Base-by-base conservation (phyloP, 2,888 invertebrate species). In the Chrysolina oricalcia region DNA sequence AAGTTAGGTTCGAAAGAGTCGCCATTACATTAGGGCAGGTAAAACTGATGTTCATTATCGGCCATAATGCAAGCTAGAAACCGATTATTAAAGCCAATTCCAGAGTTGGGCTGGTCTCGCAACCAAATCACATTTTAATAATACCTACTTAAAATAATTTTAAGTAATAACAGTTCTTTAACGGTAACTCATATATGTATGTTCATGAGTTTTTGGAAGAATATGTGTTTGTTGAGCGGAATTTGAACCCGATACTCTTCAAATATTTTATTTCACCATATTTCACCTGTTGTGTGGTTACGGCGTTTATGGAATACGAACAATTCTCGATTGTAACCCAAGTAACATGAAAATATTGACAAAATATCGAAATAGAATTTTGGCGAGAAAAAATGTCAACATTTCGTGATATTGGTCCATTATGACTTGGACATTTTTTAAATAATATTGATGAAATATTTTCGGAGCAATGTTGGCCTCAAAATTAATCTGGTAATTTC, bases 61-160 rank as follows among this genome's bases (percentile, higher is more conserved):
- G 73, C 74, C 78, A 80, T 81, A 81, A 81, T 81, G 76, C 77
- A 78, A 80, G 76, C 81, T 83, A 84, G 84, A 82, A 82, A 82
- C 83, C 81, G 75, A 79, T 83, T 83, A 84, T 84, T 84, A 83
- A 81, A 81, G 82, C 75, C 81, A 81, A 81, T 82, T 80, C 77
- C 76, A 78, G 69, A 76, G 74, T 69, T 73, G 74, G 79, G 73
- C 72, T 78, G 80, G 81, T 81, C 81, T 79, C 64, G 77, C 69
- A 50, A 79, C 82, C 81, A 83, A 84, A 83, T 84, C 83, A 82
- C 82, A 83, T 83, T 83, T 83, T 84, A 85, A 85, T 85, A 83
- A 83, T 83, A 83, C 81, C 77, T 78, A 83, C 83, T 82, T 81
- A 78, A 80, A 84, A 83, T 83, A 82, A 84, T 85, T 83, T 83